Percentiles rank a stretch among this genome's conserved stretches.
Conservation (phyloP, 2,797 vertebrate genomes). For the Novumbra hubbsi region DNA sequence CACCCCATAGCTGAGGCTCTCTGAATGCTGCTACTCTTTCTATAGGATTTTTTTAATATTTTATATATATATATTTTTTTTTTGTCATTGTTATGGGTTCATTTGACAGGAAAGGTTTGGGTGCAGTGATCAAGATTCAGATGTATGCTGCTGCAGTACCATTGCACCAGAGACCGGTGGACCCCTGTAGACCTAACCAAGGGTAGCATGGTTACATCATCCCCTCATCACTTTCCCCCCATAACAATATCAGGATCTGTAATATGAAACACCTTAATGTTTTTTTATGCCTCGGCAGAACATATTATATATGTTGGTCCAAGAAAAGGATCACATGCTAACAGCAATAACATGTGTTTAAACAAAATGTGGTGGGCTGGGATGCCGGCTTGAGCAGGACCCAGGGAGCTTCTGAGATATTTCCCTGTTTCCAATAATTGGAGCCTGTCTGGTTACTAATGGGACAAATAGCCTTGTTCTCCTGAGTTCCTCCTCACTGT, state of each 20-base stretch:
- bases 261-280: conserved; percentile 1
- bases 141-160: too few species aligned
- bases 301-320: not conserved
- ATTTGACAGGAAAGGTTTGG: too few species aligned
- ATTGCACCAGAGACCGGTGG: too few species aligned
- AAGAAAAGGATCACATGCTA: conserved; percentile 2
- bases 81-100: too few species aligned
- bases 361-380: not conserved
- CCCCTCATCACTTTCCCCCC: not conserved
- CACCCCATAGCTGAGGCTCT: too few species aligned
- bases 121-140: too few species aligned
- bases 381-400: conserved; percentile 3
- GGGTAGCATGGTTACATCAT: not conserved
- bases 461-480: not conserved
- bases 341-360: not conserved
- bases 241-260: conserved; percentile 15
- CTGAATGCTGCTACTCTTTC: too few species aligned
- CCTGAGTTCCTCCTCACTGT: conserved; percentile 16
- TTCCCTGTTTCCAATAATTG: conserved; percentile 10
- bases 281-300: not conserved
- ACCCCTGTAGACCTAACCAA: not conserved
- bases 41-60: too few species aligned
- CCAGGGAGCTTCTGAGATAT: not conserved
- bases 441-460: conserved; percentile 6
- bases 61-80: too few species aligned